Conservation (phyloP, 2,113 vertebrate genomes). For the Forbesichthys papilliferus region DNA sequence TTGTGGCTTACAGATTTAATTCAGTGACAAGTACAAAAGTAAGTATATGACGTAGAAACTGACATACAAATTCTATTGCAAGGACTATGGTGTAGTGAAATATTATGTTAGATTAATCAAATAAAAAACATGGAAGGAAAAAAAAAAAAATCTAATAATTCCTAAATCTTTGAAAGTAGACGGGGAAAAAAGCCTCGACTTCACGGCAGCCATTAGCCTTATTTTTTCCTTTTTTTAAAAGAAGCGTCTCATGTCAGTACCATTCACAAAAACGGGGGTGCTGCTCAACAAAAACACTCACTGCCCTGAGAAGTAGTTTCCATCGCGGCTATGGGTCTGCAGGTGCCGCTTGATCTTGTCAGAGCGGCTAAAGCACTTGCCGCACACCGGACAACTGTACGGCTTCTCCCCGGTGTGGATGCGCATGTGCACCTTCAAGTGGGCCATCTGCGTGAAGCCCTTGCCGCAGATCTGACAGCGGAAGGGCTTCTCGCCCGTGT, state of each 20-base stretch:
- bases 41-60: conserved; percentile 56
- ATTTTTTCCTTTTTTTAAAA: conserved; percentile 43
- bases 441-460: conserved; percentile 76
- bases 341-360: conserved; percentile 77
- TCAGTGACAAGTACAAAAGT: conserved; percentile 55
- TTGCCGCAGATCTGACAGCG: conserved; percentile 75
- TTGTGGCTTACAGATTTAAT: conserved; percentile 48
- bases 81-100: conserved; percentile 43
- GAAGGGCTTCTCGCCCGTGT: conserved; percentile 75
- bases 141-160: conserved; percentile 30
- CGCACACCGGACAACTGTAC: conserved; percentile 74
- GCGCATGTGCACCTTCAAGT: conserved; percentile 75
- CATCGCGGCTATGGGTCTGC: conserved; percentile 73
- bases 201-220: conserved; percentile 45
- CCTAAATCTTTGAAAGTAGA: conserved; percentile 37
- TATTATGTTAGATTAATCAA: conserved; percentile 39
- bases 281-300: conserved; percentile 21
- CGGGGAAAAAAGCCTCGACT: conserved; percentile 33
- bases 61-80: conserved; percentile 55
- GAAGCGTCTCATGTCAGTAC: conserved; percentile 41
- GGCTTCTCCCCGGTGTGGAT: conserved; percentile 76
- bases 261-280: conserved; percentile 33
- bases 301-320: conserved; percentile 71
- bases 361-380: conserved; percentile 75
- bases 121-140: conserved; percentile 34